Evolutionary conservation across 2,888 invertebrate genomes (phyloP), one percentile per base, ranked within the genome.

Genomic region (Sisyra terminalis): DNA sequence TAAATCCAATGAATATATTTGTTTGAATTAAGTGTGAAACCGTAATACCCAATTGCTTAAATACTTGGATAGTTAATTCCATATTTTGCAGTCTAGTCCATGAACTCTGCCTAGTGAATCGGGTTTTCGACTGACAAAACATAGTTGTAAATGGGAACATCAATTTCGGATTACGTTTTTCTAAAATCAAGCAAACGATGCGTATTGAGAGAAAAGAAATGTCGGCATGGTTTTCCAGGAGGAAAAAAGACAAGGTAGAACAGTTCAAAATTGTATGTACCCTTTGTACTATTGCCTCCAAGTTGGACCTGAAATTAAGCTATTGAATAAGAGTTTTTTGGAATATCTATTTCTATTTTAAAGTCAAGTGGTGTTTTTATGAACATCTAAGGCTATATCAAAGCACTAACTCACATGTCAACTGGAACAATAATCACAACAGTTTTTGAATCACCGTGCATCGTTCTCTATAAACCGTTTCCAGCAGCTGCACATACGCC

Each of bases 101-200:
- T 75, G 46, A 78, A 70, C 11, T 76, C 60, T 0, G 73, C 76
- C 86, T 89, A 93, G 0, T 75, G 80, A 40, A 90, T 66, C 0
- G 87, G 85, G 52, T 88, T 86, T 50, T 86, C 77, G 3, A 73
- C 72, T 0, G 88, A 85, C 0, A 89, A 84, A 8, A 88, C 87
- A 60, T 76, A 88, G 62, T 93, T 88, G 66, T 86, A 90, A 47
- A 94, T 77, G 0, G 84, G 78, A 17, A 73, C 64, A 11, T 69
- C 64, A 38, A 53, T 57, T 3, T 47, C 45, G 5, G 44, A 17
- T 34, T 46, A 46, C 24, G 43, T 3, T 46, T 49, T 29, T 13
- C 42, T 45, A 16, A 11, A 34, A 32, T n/a, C n/a, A n/a, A n/a
- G n/a, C n/a, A n/a, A n/a, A n/a, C n/a, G n/a, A n/a, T n/a, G n/a